Evolutionary conservation across 2,113 vertebrate genomes (phyloP).

Genomic region (Seriola quinqueradiata): DNA sequence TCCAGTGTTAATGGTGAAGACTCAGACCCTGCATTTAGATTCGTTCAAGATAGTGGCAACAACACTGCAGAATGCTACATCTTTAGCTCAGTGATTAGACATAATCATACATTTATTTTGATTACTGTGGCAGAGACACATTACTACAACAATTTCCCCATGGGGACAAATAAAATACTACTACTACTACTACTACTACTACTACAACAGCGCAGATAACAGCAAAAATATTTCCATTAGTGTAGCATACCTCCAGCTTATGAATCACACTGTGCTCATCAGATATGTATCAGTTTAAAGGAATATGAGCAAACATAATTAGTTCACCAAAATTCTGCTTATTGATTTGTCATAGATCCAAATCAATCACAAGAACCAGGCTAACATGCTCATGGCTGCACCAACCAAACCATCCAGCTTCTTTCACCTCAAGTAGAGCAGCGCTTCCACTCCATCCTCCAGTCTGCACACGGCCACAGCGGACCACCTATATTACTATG

Average conservation of each 20-base stretch:
- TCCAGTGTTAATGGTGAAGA: background rate
- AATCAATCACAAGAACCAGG: slow-evolving; percentile 93
- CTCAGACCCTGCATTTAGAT: background rate
- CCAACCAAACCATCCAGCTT: slow-evolving; percentile 87
- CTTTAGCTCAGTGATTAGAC: background rate
- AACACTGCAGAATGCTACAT: background rate
- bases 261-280: background rate
- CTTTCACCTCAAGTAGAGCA: slow-evolving; percentile 86
- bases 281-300: background rate
- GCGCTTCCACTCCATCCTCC: background rate
- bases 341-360: slow-evolving; percentile 84
- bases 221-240: background rate
- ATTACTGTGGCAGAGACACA: background rate
- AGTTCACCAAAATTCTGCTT: background rate
- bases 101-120: background rate
- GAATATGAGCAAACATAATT: background rate
- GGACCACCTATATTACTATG: background rate
- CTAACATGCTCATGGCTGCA: slow-evolving; percentile 89
- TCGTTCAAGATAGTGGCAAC: background rate
- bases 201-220: too few species aligned
- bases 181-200: too few species aligned
- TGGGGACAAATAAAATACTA: too few species aligned
- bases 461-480: background rate
- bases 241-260: background rate
- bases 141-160: too few species aligned